Percentiles rank a stretch among this genome's conserved stretches.
Evolutionary conservation across 2,797 vertebrate species (phyloP).

Genomic region (Smutsia gigantea): DNA sequence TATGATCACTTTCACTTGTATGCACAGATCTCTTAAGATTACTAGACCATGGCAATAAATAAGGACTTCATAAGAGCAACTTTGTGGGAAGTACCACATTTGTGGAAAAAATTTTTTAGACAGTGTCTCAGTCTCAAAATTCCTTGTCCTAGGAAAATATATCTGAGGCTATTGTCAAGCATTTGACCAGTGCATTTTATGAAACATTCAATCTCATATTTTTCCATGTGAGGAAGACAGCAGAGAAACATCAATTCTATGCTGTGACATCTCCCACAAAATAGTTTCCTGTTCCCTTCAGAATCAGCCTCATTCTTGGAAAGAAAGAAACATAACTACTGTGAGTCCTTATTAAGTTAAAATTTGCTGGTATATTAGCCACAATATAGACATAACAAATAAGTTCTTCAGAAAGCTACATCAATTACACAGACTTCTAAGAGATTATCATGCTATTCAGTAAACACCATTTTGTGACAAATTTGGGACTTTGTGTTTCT

Average conservation of each 20-base stretch:
- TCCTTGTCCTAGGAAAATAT: neutral
- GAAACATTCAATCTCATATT: neutral
- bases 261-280: neutral
- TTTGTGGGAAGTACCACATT: neutral
- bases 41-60: neutral
- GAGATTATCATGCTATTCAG: neutral
- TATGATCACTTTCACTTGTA: neutral
- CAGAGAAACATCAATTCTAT: neutral
- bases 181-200: neutral
- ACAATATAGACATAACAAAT: neutral
- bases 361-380: neutral
- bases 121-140: constrained; percentile 12
- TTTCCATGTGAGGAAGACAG: neutral
- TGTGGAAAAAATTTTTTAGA: neutral
- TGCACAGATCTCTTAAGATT: neutral
- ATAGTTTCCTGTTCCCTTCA: neutral
- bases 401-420: constrained; percentile 25
- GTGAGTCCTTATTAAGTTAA: neutral
- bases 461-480: neutral
- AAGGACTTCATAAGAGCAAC: neutral
- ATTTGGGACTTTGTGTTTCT: neutral
- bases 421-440: neutral
- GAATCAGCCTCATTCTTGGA: neutral
- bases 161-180: neutral
- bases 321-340: neutral